Conservation (phyloP, 2,113 vertebrate genomes). For the Cyanoliseus patagonus region DNA sequence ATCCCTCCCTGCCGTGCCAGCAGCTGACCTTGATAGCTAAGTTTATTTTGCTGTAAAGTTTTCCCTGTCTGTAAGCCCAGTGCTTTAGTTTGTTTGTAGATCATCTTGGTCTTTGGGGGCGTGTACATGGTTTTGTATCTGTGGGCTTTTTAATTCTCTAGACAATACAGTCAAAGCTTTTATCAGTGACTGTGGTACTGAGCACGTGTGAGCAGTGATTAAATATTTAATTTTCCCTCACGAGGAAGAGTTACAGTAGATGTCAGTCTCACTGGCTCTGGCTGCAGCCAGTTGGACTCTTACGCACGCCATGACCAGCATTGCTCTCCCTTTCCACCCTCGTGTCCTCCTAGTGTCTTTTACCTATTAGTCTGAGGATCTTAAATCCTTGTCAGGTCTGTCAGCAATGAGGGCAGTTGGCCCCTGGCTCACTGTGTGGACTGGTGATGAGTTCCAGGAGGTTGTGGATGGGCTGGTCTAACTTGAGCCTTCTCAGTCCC, state of each 20-base stretch:
- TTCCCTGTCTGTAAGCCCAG: not conserved
- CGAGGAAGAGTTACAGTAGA: not conserved
- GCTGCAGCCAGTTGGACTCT: not conserved
- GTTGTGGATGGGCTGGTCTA: rapidly evolving
- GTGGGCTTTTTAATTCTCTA: not conserved
- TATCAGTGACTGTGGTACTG: not conserved
- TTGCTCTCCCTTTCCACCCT: not conserved
- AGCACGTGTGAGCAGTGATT: not conserved
- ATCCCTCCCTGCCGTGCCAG: not conserved
- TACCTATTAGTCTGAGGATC: not conserved
- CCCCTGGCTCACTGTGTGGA: not conserved
- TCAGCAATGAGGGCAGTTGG: not conserved
- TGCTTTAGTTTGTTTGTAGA: not conserved
- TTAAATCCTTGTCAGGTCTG: not conserved
- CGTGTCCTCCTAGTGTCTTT: not conserved
- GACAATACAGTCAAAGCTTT: not conserved
- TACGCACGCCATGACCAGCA: not conserved
- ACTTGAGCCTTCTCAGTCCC: not conserved
- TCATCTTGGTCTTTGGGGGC: not conserved
- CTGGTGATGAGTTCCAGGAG: not conserved
- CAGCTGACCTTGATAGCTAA: not conserved
- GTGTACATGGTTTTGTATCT: not conserved
- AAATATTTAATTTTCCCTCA: not conserved
- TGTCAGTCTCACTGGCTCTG: not conserved
- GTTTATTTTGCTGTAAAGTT: not conserved